Base-by-base conservation (phyloP, 2,888 invertebrate species). In the Drosophila lacicola region DNA sequence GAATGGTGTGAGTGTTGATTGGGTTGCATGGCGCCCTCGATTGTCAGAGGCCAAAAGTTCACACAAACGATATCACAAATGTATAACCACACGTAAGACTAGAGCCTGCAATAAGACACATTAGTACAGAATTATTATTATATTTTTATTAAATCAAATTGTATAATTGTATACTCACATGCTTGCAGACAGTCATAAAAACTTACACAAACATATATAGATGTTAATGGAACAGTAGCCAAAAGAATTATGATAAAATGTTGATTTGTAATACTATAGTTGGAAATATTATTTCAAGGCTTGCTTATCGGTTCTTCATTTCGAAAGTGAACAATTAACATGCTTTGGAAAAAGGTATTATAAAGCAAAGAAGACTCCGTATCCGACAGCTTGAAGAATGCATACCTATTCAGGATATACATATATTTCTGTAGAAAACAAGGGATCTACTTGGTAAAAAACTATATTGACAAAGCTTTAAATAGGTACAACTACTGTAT, bases 31-130 rank as follows among this genome's bases (percentile, higher is more conserved):
- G 10, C 9, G 19, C 19, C 39, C 56, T 39, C 4, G 3, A 3
- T 44, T 21, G 6, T 1, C 44, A 44, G 44, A 44, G 11, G 44
- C 44, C 21, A 21, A 13, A 13, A 1, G 14, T 29, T 39, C 50
- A 29, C 56, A 57, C 51, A 39, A 21, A 39, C 56, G 56, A 50
- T 57, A 11, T 10, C 10, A 57, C 56, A 57, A 57, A 50, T 50
- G 51, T 49, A 11, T 57, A 57, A 39, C 51, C 17, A 57, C 37
- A 1, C 10, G 0, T n/a, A 57, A 11, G 50, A 50, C 37, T 29
- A 29, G 17, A 37, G 39, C 56, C 56, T 57, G 51, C 6, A 14
- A 2, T 34, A 10, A 25, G 21, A 45, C 17, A 41, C 17, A 41
- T n/a, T 9, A 17, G 41, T 17, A 10, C 10, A 42, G 17, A 21